Evolutionary conservation across 2,113 vertebrate genomes (phyloP).

Genomic region (Nanorana parkeri): DNA sequence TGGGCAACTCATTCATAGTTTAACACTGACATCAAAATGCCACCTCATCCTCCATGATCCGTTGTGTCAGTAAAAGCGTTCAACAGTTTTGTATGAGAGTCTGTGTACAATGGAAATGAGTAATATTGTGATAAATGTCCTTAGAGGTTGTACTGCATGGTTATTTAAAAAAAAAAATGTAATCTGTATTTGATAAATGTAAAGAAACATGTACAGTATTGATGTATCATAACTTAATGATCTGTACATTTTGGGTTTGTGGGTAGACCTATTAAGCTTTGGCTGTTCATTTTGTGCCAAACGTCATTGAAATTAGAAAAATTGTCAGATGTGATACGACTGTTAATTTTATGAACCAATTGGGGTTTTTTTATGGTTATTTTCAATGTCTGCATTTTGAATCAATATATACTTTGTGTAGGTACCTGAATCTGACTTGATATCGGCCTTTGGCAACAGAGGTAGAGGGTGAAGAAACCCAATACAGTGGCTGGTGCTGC

Average conservation of each 20-base stretch:
- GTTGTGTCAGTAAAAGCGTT: background rate
- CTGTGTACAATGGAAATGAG: background rate
- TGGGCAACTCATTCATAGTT: background rate
- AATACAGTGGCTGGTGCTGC: too few relatives aligned
- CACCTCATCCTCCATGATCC: background rate
- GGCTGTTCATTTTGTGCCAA: constrained; percentile 65
- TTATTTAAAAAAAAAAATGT: constrained; percentile 67
- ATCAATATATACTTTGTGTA: too few relatives aligned
- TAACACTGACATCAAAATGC: background rate
- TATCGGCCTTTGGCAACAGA: too few relatives aligned
- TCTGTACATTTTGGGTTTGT: constrained; percentile 64
- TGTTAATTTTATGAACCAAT: constrained; percentile 11
- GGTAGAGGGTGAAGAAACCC: too few relatives aligned
- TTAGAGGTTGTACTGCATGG: constrained; percentile 76
- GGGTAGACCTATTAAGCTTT: constrained; percentile 18
- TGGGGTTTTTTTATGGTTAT: constrained; percentile 15
- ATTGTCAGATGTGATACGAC: background rate
- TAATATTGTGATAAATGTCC: constrained; percentile 69
- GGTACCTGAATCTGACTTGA: too few relatives aligned
- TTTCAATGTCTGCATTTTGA: too few relatives aligned
- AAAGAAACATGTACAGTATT: constrained; percentile 77
- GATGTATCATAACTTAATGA: constrained; percentile 70
- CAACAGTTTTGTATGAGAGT: background rate
- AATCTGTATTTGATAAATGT: constrained; percentile 71
- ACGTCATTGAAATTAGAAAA: constrained; percentile 48